These are phyloP conservation scores for Drosophila quadrilineata DNA, from an alignment of 1,140 invertebrate genomes.

Conservation along the genomic window DNA sequence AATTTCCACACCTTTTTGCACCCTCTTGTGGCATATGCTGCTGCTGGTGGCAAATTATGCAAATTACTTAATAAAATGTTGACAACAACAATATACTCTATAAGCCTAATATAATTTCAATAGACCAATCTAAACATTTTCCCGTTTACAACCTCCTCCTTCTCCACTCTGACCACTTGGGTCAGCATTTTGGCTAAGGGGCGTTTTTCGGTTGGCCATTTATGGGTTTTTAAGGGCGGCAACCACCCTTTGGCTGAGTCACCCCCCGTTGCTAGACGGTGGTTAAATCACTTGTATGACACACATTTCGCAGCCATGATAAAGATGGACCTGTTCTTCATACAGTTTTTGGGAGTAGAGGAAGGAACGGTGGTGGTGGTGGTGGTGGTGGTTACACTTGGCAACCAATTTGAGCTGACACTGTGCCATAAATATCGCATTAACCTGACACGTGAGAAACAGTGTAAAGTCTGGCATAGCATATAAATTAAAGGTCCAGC, in stretches of 20 bases:
- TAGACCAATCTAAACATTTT: conserved; percentile 54
- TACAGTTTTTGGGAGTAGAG: no score
- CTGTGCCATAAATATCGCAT: conserved; percentile 63
- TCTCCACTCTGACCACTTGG: neutral
- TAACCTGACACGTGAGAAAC: conserved; percentile 70
- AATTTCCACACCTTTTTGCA: conserved; percentile 34
- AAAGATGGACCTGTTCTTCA: conserved; percentile 54
- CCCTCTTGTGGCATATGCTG: conserved; percentile 50
- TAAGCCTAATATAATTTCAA: conserved; percentile 65
- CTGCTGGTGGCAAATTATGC: conserved; percentile 60
- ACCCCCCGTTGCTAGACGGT: conserved; percentile 18
- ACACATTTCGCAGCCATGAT: conserved; percentile 31
- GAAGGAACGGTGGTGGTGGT: neutral
- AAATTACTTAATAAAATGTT: conserved; percentile 79
- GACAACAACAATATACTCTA: conserved; percentile 63
- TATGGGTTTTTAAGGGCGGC: conserved; percentile 51
- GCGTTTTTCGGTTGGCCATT: conserved; percentile 66
- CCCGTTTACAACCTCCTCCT: neutral
- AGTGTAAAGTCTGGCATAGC: conserved; percentile 4
- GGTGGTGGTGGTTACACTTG: neutral
- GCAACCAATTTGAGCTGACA: neutral
- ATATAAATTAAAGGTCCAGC: conserved; percentile 45
- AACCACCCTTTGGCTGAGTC: conserved; percentile 52
- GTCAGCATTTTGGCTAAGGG: conserved; percentile 9
- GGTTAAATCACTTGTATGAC: conserved; percentile 48